Evolutionary conservation across 2,797 vertebrate species (phyloP).

Genomic region (Aselliscus stoliczkanus): DNA sequence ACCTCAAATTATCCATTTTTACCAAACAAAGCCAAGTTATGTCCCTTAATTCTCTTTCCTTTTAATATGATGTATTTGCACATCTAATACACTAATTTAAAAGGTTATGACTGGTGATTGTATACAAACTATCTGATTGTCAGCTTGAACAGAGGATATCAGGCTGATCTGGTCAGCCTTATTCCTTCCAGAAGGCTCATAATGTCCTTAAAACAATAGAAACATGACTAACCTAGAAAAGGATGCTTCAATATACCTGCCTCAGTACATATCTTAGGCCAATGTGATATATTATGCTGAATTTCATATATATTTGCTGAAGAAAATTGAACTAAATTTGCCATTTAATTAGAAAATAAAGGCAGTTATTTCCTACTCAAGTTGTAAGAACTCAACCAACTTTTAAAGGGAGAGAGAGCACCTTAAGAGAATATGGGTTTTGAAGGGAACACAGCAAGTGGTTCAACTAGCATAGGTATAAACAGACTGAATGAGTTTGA

Average conservation of each 20-base stretch:
- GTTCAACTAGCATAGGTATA: background rate
- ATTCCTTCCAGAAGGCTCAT: background rate
- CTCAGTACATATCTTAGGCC: background rate
- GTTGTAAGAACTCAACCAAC: background rate
- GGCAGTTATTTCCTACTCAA: background rate
- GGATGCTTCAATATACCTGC: background rate
- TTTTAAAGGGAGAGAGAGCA: background rate
- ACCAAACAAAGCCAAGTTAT: background rate
- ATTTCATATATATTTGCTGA: background rate
- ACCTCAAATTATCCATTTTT: background rate
- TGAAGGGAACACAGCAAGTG: background rate
- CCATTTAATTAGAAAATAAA: background rate
- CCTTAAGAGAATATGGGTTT: background rate
- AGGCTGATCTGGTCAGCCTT: background rate
- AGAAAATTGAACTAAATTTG: background rate
- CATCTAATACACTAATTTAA: background rate
- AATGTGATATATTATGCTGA: background rate
- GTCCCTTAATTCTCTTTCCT: background rate
- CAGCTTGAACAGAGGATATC: background rate
- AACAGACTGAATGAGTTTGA: background rate
- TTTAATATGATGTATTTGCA: background rate
- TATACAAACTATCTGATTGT: background rate
- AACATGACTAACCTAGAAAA: background rate
- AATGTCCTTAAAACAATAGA: background rate
- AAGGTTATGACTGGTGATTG: background rate